Percentiles rank a stretch among this genome's conserved stretches.
phyloP scores from a whole-genome alignment of 2,888 invertebrate species.

The Dasysyrphus tricinctus region DNA sequence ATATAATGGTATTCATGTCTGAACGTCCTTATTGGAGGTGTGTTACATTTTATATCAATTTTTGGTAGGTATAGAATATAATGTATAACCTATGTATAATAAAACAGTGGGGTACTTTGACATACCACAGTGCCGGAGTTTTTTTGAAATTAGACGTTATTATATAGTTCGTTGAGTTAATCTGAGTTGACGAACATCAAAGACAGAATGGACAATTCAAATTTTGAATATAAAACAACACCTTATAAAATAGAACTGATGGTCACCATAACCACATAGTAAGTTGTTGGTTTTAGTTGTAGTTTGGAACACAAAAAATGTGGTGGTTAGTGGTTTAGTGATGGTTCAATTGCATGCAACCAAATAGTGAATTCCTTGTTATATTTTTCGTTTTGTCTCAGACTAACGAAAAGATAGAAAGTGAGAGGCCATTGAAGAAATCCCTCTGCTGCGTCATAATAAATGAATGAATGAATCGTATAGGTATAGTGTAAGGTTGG shows the following conservation, averaged over 20 bases:
- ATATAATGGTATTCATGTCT: too few species aligned
- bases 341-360: slow-evolving; percentile 51
- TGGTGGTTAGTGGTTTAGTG: slow-evolving; percentile 25
- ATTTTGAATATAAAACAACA: not conserved
- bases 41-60: too few species aligned
- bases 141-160: too few species aligned
- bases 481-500: not conserved
- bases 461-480: slow-evolving; percentile 45
- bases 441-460: slow-evolving; percentile 2
- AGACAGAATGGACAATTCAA: too few species aligned
- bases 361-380: slow-evolving; percentile 30
- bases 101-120: too few species aligned
- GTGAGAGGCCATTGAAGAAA: slow-evolving; percentile 31
- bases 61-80: too few species aligned
- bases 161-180: too few species aligned
- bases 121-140: too few species aligned
- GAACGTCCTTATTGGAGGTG: too few species aligned
- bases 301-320: slow-evolving; percentile 14
- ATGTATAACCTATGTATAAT: too few species aligned
- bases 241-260: not conserved
- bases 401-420: slow-evolving; percentile 33
- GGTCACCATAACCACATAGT: not conserved
- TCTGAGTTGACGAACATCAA: too few species aligned
- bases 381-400: slow-evolving; percentile 15
- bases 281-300: not conserved